These are phyloP conservation scores for Pseudorectes ferrugineus DNA, from an alignment of 2,113 vertebrate genomes.

Conservation along the genomic window DNA sequence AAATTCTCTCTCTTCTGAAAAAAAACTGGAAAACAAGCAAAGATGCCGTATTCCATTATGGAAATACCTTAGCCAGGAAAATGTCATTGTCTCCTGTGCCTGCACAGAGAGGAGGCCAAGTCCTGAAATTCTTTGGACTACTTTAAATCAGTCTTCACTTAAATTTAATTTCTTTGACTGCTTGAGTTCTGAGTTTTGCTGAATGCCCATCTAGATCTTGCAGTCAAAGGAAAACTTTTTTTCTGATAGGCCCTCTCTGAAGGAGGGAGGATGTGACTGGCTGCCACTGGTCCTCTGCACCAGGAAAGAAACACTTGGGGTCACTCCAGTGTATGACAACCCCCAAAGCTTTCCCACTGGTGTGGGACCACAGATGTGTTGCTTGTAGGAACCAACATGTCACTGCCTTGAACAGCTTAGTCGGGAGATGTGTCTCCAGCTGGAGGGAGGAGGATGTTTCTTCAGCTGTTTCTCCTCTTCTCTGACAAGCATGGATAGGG, in stretches of 20 bases:
- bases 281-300: neutral
- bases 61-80: neutral
- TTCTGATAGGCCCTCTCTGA: neutral
- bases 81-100: neutral
- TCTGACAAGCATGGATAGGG: neutral
- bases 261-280: neutral
- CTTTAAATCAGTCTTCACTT: neutral
- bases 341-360: neutral
- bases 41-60: neutral
- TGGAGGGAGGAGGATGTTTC: neutral
- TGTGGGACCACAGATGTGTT: neutral
- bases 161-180: neutral
- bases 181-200: neutral
- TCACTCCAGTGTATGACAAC: neutral
- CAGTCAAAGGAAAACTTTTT: neutral
- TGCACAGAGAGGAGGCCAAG: neutral
- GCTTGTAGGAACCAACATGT: neutral
- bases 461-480: neutral
- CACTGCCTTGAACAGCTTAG: neutral
- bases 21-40: neutral
- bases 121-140: neutral
- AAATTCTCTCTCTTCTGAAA: neutral
- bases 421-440: neutral
- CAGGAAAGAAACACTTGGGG: neutral
- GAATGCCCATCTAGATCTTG: neutral